A percentile compares a stretch with the other conserved stretches of the same genome.
Evolutionary conservation across 2,113 vertebrate genomes (phyloP).

Genomic region (Delphinus delphis): DNA sequence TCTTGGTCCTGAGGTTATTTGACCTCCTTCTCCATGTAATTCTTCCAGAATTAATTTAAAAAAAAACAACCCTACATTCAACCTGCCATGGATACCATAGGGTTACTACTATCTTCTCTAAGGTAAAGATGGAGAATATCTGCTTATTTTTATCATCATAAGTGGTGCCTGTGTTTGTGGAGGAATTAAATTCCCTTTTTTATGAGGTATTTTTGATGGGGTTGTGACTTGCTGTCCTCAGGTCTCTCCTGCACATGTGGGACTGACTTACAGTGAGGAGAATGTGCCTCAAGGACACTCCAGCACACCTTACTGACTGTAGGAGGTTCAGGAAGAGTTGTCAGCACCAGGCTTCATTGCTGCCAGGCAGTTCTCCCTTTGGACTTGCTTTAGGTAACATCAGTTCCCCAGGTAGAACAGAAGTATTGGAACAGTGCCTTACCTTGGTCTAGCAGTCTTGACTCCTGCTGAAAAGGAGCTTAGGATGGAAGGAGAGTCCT

Average conservation of each 20-base stretch:
- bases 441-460: neutral
- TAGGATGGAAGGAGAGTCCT: neutral
- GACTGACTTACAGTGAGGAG: neutral
- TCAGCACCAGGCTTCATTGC: neutral
- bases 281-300: neutral
- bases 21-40: neutral
- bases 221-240: neutral
- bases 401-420: neutral
- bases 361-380: neutral
- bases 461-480: neutral
- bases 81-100: neutral
- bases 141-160: neutral
- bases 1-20: neutral
- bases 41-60: neutral
- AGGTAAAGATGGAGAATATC: neutral
- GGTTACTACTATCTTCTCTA: neutral
- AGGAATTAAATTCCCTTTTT: neutral
- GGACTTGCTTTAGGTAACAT: neutral
- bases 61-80: neutral
- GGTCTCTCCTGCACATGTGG: neutral
- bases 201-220: neutral
- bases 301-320: neutral
- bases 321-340: neutral
- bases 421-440: neutral
- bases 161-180: neutral